phyloP scores from a whole-genome alignment of 1,140 invertebrate genomes.

The Drosophila obscura region DNA sequence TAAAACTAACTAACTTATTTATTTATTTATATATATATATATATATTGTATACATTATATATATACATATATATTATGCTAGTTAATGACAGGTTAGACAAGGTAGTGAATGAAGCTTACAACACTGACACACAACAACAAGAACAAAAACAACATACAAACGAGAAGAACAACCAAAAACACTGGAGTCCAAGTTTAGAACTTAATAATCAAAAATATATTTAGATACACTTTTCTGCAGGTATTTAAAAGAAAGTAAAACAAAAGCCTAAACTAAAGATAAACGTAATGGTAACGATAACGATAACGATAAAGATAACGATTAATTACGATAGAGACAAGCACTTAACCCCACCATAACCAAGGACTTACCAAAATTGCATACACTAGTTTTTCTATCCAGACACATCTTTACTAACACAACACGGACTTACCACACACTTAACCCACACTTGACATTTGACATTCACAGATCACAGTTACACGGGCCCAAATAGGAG shows the following conservation, averaged over 20 bases:
- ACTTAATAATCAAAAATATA: constrained; percentile 83
- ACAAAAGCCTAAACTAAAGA: constrained; percentile 31
- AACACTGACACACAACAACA: constrained; percentile 52
- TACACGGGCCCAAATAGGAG: constrained; percentile 64
- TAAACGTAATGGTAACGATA: constrained; percentile 41
- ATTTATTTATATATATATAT: constrained; percentile 61
- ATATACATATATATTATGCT: constrained; percentile 62
- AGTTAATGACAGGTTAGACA: constrained; percentile 69
- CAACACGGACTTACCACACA: constrained; percentile 39
- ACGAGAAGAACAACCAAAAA: constrained; percentile 61
- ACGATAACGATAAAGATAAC: constrained; percentile 43
- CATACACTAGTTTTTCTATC: constrained; percentile 67
- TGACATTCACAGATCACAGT: constrained; percentile 50
- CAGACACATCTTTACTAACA: too few species aligned
- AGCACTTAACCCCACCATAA: constrained; percentile 80
- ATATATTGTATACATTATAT: constrained; percentile 10
- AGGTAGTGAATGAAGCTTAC: constrained; percentile 79
- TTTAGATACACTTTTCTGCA: constrained; percentile 82
- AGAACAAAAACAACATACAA: constrained; percentile 49
- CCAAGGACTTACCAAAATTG: constrained; percentile 76
- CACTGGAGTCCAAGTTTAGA: constrained; percentile 82
- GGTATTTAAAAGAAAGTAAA: constrained; percentile 71
- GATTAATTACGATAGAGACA: constrained; percentile 59
- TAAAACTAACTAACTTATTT: constrained; percentile 68
- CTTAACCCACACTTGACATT: constrained; percentile 18